phyloP scores from a whole-genome alignment of 2,797 vertebrate species.

The Amphiprion clarkii region DNA sequence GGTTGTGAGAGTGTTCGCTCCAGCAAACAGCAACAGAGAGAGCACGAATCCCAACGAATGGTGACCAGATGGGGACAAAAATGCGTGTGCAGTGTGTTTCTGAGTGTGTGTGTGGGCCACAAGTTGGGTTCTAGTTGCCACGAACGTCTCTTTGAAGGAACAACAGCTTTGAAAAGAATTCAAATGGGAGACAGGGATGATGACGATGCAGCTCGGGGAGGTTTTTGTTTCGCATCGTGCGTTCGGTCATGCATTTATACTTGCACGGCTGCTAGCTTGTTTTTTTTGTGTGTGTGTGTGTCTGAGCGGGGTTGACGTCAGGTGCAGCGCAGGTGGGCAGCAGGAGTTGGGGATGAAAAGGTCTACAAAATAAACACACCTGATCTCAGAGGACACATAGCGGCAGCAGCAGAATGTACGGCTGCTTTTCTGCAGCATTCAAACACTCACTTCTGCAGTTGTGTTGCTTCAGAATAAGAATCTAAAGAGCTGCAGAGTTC shows the following conservation, averaged over 20 bases:
- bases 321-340: constrained; percentile 75
- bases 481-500: not conserved
- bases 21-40: constrained; percentile 73
- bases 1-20: constrained; percentile 65
- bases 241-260: constrained; percentile 25
- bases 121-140: constrained; percentile 52
- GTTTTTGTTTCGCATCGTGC: constrained; percentile 15
- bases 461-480: not conserved
- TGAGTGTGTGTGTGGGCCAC: constrained; percentile 44
- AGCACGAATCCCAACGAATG: constrained; percentile 66
- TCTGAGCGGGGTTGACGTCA: constrained; percentile 63
- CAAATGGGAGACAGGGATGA: constrained; percentile 64
- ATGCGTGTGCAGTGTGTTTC: constrained; percentile 46
- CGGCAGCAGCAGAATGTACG: constrained; percentile 16
- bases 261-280: constrained; percentile 26
- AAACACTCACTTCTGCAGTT: not conserved
- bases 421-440: constrained; percentile 16
- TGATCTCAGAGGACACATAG: constrained; percentile 62
- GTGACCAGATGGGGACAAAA: constrained; percentile 81
- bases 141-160: constrained; percentile 66
- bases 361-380: constrained; percentile 75
- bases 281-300: constrained; percentile 41
- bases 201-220: constrained; percentile 39
- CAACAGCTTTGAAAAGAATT: constrained; percentile 70
- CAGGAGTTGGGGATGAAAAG: constrained; percentile 72